phyloP scores from a whole-genome alignment of 2,113 vertebrate genomes.

The Hydrochoerus hydrochaeris region DNA sequence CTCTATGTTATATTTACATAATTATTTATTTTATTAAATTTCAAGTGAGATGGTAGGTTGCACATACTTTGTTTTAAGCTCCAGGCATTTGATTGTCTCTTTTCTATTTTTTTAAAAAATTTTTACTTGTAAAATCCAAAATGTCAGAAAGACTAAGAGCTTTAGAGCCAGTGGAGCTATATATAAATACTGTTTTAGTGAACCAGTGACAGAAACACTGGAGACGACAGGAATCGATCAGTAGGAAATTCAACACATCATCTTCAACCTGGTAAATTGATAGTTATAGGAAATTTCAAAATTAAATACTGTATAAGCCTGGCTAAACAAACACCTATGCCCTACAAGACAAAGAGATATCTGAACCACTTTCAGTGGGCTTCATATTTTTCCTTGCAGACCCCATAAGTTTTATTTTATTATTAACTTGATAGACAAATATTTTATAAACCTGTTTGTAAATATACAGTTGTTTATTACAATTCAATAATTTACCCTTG shows the following conservation, averaged over 20 bases:
- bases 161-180: conserved; percentile 88
- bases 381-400: conserved; percentile 78
- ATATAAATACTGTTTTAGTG: conserved; percentile 88
- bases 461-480: conserved; percentile 79
- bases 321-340: conserved; percentile 84
- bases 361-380: conserved; percentile 85
- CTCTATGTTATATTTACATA: conserved; percentile 99
- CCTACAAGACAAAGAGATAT: conserved; percentile 82
- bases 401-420: conserved; percentile 75
- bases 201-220: conserved; percentile 85
- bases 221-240: conserved; percentile 84
- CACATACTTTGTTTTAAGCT: conserved; percentile 97
- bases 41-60: conserved; percentile 99
- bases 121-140: conserved; percentile 87
- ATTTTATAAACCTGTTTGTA: conserved; percentile 82
- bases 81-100: conserved; percentile 99
- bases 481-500: conserved; percentile 80
- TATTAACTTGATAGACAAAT: conserved; percentile 83
- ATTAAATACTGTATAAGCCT: conserved; percentile 85
- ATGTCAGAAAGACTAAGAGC: conserved; percentile 86
- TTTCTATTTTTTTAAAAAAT: conserved; percentile 86
- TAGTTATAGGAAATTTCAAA: conserved; percentile 84
- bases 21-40: conserved; percentile 99
- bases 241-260: conserved; percentile 85
- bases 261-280: conserved; percentile 84